Percentiles rank a stretch among this genome's conserved stretches.
phyloP scores from a whole-genome alignment of 2,113 vertebrate species.

The Castor canadensis region DNA sequence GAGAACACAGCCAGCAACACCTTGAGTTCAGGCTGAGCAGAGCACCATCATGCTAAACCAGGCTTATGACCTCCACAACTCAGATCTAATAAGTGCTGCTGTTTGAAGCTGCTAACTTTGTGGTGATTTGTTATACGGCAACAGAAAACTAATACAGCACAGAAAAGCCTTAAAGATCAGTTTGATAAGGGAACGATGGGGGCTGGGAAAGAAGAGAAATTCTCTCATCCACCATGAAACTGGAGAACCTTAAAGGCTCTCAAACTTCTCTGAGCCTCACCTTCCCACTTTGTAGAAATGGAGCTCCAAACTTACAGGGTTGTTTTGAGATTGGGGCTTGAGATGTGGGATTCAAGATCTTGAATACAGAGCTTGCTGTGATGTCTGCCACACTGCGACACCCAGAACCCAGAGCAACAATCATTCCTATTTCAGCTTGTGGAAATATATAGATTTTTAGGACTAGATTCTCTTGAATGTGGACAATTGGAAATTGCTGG shows the following conservation, averaged over 20 bases:
- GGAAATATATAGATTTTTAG: neutral
- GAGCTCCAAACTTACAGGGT: neutral
- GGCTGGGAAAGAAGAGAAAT: neutral
- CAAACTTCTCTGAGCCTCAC: neutral
- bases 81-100: neutral
- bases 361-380: neutral
- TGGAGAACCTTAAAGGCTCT: neutral
- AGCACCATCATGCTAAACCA: rapidly evolving
- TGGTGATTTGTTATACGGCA: neutral
- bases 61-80: neutral
- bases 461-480: neutral
- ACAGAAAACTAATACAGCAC: neutral
- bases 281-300: neutral
- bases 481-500: neutral
- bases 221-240: neutral
- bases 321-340: neutral
- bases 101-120: neutral
- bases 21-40: neutral
- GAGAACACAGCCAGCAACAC: rapidly evolving
- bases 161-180: neutral
- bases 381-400: rapidly evolving
- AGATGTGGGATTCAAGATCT: neutral
- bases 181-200: neutral
- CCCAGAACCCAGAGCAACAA: neutral
- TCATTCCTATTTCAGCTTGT: neutral